Conservation (phyloP, 2,797 vertebrate species). For the Cheirogaleus major region DNA sequence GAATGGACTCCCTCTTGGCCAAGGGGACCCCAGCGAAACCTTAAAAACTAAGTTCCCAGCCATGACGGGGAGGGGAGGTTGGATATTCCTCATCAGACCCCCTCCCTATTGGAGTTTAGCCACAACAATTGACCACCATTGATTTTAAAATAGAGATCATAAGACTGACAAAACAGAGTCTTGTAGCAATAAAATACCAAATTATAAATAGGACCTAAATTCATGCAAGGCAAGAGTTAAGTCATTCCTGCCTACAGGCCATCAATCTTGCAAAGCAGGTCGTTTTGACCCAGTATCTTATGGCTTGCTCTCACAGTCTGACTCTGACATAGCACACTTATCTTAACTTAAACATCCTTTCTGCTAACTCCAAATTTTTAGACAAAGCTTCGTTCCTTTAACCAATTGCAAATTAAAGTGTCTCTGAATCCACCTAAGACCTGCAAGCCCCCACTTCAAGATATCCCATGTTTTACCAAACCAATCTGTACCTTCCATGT, state of each 20-base stretch:
- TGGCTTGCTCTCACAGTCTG: background rate
- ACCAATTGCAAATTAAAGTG: background rate
- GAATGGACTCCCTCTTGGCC: background rate
- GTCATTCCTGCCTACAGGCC: background rate
- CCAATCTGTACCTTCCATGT: background rate
- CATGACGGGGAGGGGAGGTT: background rate
- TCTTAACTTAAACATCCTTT: background rate
- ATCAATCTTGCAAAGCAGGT: background rate
- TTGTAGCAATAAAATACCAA: background rate
- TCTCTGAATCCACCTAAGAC: background rate
- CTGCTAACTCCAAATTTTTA: background rate
- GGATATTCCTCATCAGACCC: too few species aligned
- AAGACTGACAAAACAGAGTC: background rate
- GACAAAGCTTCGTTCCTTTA: background rate
- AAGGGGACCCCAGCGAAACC: background rate
- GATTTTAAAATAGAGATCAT: background rate
- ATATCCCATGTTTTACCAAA: background rate
- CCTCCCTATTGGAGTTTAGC: background rate
- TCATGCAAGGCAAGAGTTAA: background rate
- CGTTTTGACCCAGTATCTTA: background rate
- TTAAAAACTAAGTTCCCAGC: background rate
- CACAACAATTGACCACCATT: background rate
- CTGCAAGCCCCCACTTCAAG: background rate
- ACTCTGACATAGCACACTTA: background rate
- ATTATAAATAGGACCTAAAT: background rate